Conservation (phyloP, 2,888 invertebrate species). For the Cephus spinipes region DNA sequence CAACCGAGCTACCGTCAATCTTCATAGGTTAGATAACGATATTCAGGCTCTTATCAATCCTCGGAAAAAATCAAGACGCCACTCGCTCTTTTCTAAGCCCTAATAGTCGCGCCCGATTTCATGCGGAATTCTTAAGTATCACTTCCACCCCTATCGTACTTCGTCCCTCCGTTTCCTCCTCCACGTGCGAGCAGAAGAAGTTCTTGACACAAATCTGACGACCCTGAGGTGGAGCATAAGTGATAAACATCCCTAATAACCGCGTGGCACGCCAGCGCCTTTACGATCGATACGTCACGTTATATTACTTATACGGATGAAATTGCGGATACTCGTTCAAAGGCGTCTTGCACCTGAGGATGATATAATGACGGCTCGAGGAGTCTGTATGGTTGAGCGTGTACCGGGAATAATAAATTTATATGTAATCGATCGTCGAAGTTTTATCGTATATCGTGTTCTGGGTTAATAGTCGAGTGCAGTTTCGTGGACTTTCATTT, state of each 20-base stretch:
- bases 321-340: background rate
- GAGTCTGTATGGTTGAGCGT: background rate
- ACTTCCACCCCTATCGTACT: background rate
- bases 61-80: background rate
- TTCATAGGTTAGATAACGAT: background rate
- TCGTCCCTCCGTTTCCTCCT: background rate
- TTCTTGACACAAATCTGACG: conserved; percentile 59
- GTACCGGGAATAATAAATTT: background rate
- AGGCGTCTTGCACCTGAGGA: background rate
- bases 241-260: conserved; percentile 57
- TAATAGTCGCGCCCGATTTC: background rate
- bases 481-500: background rate
- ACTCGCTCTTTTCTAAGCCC: background rate
- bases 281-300: conserved; percentile 41
- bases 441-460: background rate
- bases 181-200: background rate
- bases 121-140: background rate
- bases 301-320: background rate
- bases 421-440: background rate
- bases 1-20: background rate
- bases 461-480: background rate
- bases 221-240: conserved; percentile 52
- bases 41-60: background rate
- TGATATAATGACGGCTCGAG: too few species aligned
- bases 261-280: conserved; percentile 50